phyloP scores from a whole-genome alignment of 2,113 vertebrate genomes.

The Forbesichthys agassizii region DNA sequence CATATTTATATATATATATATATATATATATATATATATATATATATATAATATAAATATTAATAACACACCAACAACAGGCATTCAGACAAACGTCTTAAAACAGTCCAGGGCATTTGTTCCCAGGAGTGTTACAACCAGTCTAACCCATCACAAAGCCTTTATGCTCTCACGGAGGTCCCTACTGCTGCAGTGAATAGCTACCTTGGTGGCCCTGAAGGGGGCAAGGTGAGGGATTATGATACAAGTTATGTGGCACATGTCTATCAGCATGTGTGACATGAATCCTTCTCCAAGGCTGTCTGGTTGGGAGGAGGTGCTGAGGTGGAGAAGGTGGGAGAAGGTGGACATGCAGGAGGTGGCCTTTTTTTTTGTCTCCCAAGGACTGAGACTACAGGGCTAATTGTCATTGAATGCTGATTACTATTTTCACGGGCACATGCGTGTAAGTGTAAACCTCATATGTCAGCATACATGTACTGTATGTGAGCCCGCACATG shows the following conservation, averaged over 20 bases:
- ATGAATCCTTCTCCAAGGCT: constrained; percentile 31
- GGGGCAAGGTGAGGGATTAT: constrained; percentile 60
- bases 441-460: constrained; percentile 12
- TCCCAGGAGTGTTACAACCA: constrained; percentile 44
- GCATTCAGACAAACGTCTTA: not conserved
- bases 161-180: constrained; percentile 66
- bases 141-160: constrained; percentile 66
- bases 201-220: constrained; percentile 70
- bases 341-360: no score
- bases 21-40: no score
- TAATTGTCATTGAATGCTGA: no score
- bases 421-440: no score
- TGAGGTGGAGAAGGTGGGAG: not conserved
- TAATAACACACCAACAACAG: not conserved
- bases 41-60: not conserved
- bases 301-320: not conserved
- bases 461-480: constrained; percentile 13
- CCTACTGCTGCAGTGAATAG: constrained; percentile 59
- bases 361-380: no score
- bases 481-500: not conserved
- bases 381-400: no score
- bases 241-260: constrained; percentile 52
- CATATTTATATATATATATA: no score
- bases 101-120: constrained; percentile 33
- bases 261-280: constrained; percentile 34